phyloP scores from a whole-genome alignment of 2,888 invertebrate genomes.

The Plutella xylostella region DNA sequence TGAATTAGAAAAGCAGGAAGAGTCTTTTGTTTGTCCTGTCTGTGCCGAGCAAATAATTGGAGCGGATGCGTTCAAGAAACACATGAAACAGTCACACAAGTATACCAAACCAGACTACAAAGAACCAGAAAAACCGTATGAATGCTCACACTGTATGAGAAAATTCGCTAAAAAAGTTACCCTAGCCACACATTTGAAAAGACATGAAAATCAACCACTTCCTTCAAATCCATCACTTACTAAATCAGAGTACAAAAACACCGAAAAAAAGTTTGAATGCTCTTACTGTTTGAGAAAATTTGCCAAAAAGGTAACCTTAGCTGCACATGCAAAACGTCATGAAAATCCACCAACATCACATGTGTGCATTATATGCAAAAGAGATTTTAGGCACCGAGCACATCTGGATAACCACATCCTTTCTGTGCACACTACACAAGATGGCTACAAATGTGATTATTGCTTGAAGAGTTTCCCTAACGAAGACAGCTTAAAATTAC shows the following conservation, averaged over 20 bases:
- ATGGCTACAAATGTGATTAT: constrained; percentile 52
- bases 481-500: constrained; percentile 48
- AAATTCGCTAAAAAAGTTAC: too few relatives aligned
- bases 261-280: constrained; percentile 29
- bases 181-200: too few relatives aligned
- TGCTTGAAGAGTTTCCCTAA: constrained; percentile 50
- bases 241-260: constrained; percentile 11
- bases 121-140: too few relatives aligned
- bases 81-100: neutral
- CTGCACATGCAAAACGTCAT: constrained; percentile 40
- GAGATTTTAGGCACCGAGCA: constrained; percentile 68
- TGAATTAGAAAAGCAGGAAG: too few relatives aligned
- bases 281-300: constrained; percentile 46
- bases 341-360: constrained; percentile 31
- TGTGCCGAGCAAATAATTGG: too few relatives aligned
- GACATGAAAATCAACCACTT: neutral
- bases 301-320: constrained; percentile 36
- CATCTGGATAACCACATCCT: constrained; percentile 65
- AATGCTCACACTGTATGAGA: too few relatives aligned
- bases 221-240: too few relatives aligned
- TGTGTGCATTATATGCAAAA: constrained; percentile 42
- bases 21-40: too few relatives aligned
- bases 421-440: constrained; percentile 50
- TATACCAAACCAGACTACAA: too few relatives aligned
- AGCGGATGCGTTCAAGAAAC: neutral